Evolutionary conservation across 2,113 vertebrate genomes (phyloP).

Genomic region (Albula goreensis): DNA sequence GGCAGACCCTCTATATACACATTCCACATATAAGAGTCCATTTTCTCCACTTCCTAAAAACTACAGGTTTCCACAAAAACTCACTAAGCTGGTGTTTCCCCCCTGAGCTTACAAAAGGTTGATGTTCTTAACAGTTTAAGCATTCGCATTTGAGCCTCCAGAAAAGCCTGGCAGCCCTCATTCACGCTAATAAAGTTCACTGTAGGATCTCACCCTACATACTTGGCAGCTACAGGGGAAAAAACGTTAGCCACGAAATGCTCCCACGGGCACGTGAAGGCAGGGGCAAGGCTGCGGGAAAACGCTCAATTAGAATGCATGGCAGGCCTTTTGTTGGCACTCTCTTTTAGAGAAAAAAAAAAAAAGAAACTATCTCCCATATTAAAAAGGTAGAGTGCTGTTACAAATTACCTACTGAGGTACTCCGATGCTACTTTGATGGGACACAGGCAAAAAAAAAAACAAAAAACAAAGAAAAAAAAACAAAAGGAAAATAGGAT

Average conservation of each 20-base stretch:
- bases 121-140: background rate
- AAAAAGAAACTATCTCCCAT: background rate
- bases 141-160: background rate
- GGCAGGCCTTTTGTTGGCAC: background rate
- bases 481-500: background rate
- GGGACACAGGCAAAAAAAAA: too few species aligned
- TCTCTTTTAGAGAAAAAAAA: background rate
- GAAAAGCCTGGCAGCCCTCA: slow-evolving; percentile 10
- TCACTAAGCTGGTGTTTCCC: background rate
- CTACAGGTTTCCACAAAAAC: background rate
- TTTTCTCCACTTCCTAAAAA: background rate
- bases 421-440: background rate
- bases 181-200: slow-evolving; percentile 2
- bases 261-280: background rate
- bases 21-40: too few species aligned
- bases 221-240: slow-evolving; percentile 10
- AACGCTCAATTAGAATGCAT: background rate
- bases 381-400: background rate
- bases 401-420: background rate
- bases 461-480: too few species aligned
- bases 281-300: background rate
- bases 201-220: slow-evolving; percentile 13
- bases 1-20: too few species aligned
- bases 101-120: background rate
- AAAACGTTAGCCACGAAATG: slow-evolving; percentile 10